Percentiles rank a stretch among this genome's conserved stretches.
These are phyloP conservation scores for Nycteola revayana DNA, from an alignment of 2,888 invertebrate genomes.

Conservation along the genomic window DNA sequence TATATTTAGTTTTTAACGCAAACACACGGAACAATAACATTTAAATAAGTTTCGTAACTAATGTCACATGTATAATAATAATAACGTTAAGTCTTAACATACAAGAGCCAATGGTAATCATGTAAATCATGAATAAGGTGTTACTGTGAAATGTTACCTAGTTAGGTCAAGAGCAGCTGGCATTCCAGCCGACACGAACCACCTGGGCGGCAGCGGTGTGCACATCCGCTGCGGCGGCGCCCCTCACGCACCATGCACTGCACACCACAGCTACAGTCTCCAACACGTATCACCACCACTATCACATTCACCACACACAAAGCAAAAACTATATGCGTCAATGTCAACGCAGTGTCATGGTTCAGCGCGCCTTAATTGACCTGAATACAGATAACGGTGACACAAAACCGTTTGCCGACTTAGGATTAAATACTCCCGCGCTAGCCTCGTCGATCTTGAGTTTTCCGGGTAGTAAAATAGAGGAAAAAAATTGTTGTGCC, in stretches of 20 bases:
- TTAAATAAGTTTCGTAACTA: too few relatives aligned
- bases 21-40: conserved; percentile 39
- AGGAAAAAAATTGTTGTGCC: conserved; percentile 48
- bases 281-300: conserved; percentile 37
- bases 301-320: conserved; percentile 64
- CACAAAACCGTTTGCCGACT: conserved; percentile 61
- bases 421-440: conserved; percentile 39
- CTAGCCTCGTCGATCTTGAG: conserved; percentile 42
- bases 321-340: conserved; percentile 44
- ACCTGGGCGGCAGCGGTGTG: conserved; percentile 75
- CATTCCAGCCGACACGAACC: conserved; percentile 76
- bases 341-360: conserved; percentile 73
- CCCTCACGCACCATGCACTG: conserved; percentile 48
- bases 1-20: conserved; percentile 34
- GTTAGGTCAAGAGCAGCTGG: conserved; percentile 81
- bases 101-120: too few relatives aligned
- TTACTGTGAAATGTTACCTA: conserved; percentile 73
- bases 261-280: conserved; percentile 33
- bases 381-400: conserved; percentile 65
- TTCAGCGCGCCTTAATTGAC: conserved; percentile 61
- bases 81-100: too few relatives aligned
- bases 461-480: conserved; percentile 55
- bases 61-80: too few relatives aligned
- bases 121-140: too few relatives aligned
- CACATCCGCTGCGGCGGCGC: conserved; percentile 71